Percentiles rank a stretch among this genome's conserved stretches.
phyloP scores from a whole-genome alignment of 2,113 vertebrate genomes.

The Caranx ignobilis region DNA sequence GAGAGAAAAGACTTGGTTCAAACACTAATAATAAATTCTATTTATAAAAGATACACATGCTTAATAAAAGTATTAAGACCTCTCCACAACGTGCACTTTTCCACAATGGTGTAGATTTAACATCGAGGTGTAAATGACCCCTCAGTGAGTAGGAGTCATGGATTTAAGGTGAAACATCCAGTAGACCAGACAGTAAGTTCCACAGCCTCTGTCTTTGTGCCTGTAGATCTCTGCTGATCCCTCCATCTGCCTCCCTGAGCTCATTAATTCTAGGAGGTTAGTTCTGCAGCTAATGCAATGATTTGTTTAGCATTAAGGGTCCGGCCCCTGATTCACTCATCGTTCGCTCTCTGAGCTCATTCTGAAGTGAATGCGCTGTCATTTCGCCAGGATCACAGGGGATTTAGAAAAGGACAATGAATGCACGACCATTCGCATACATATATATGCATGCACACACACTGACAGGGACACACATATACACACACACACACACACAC shows the following conservation, averaged over 20 bases:
- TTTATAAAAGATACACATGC: neutral
- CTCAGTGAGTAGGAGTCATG: neutral
- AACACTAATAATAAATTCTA: neutral
- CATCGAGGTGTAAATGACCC: neutral
- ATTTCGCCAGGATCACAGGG: conserved; percentile 34
- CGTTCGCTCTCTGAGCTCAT: conserved; percentile 12
- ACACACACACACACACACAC: neutral
- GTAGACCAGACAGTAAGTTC: neutral
- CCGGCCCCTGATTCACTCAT: conserved; percentile 37
- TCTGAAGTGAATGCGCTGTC: conserved; percentile 36
- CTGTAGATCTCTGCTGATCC: neutral
- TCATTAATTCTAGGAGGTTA: conserved; percentile 73
- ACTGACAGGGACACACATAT: neutral
- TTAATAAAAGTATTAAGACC: neutral
- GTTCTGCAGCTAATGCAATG: conserved; percentile 55
- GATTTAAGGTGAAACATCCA: neutral
- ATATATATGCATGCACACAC: conserved; percentile 26
- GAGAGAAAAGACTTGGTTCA: neutral
- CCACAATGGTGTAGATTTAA: too few species aligned
- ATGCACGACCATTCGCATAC: conserved; percentile 26
- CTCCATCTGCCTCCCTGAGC: conserved; percentile 35
- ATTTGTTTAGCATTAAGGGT: conserved; percentile 67
- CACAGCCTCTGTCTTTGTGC: neutral
- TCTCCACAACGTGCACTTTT: neutral
- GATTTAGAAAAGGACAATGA: conserved; percentile 51